Base-by-base conservation (phyloP, 2,797 vertebrate species). In the Schizothorax lantsangensis region DNA sequence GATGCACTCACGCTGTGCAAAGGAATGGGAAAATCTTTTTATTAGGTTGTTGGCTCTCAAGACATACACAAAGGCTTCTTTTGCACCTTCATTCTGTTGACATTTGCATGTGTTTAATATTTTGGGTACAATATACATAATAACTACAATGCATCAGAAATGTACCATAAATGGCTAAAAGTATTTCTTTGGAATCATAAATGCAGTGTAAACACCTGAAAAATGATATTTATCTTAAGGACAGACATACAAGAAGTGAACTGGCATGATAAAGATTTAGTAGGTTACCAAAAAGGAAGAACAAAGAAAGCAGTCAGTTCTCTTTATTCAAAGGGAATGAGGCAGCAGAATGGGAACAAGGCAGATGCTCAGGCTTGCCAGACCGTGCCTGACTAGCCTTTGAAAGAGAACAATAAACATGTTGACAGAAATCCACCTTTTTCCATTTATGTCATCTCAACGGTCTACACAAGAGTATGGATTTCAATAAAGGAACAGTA, bases 1-100 rank as follows among this genome's bases (percentile, higher is more conserved):
- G 88, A 95, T 93, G 84, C 92, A 94, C 87, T 95, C 94, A 83
- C 78, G 89, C 94, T 94, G 89, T 62, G 57, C 45, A 59, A 62
- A 23, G 38, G 82, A 52, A 84, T n/a, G 26, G 21, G 38, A 10
- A 64, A 36, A 33, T 49, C 33, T 78, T 57, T 57, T n/a, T n/a
- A 23, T 59, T 38, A 40, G 75, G 36, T 66, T 40, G 12, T 21
- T 69, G 2, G 4, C 49, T 33, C 6, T 33, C 23, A 59, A 83
- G 2, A 21, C n/a, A 21, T 54, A 11, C 2, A 8, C 2, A 57
- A 40, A 83, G 49, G 6, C 14, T 3, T 57, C 12, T 30, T 72
- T 71, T 17, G 66, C 14, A 38, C 7, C 17, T 2, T 38, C 21
- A 40, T 71, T 71, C 4, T 81, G 49, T 54, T 71, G 23, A 26